These are phyloP conservation scores for Phylloscopus trochilus DNA, from an alignment of 2,113 vertebrate species.

Conservation along the genomic window DNA sequence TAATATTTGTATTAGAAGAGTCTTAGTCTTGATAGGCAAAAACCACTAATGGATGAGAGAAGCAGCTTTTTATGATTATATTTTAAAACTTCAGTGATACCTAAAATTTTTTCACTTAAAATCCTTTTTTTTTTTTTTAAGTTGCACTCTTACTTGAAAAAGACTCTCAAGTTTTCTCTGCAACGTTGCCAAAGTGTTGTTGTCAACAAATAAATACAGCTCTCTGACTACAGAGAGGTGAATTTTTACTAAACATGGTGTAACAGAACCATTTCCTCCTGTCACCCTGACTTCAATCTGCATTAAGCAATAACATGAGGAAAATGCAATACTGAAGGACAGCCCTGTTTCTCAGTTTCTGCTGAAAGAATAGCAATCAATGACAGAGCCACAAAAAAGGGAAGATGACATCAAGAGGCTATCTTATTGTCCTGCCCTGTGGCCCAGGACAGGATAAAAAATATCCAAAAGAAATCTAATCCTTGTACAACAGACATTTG, in stretches of 20 bases:
- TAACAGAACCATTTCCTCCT: background rate
- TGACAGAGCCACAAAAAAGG: background rate
- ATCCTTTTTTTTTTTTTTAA: background rate
- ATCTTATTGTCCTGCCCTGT: background rate
- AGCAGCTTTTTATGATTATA: background rate
- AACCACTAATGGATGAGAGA: background rate
- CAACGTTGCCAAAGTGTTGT: background rate
- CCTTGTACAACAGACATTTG: background rate
- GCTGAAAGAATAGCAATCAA: background rate
- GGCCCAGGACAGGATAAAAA: background rate
- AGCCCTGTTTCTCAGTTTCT: background rate
- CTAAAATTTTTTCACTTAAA: background rate
- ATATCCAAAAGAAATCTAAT: background rate
- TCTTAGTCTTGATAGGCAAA: background rate
- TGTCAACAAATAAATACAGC: background rate
- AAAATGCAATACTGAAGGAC: background rate
- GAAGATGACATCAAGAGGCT: background rate
- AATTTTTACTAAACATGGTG: background rate
- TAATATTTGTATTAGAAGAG: background rate
- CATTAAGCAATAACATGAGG: background rate
- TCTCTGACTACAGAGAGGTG: background rate
- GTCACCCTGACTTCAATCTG: background rate
- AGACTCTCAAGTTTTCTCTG: background rate
- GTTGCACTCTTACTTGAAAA: background rate
- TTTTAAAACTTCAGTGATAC: background rate